Percentiles rank a stretch among this genome's conserved stretches.
phyloP scores from a whole-genome alignment of 2,888 invertebrate genomes.

The Melanostoma mellinum region DNA sequence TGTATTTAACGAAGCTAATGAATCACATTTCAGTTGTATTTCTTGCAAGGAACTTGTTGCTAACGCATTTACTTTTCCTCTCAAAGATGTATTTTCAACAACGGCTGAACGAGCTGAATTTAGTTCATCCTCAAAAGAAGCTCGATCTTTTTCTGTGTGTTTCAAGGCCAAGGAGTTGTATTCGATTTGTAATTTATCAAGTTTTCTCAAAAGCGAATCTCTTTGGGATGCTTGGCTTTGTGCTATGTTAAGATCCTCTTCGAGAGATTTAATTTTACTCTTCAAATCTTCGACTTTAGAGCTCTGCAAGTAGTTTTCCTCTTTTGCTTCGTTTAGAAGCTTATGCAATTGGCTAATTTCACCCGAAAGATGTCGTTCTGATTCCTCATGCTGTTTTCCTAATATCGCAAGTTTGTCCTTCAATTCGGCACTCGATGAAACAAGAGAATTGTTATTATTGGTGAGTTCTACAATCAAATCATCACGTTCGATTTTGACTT shows the following conservation, averaged over 20 bases:
- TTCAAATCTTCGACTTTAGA: conserved; percentile 49
- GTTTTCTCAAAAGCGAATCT: conserved; percentile 44
- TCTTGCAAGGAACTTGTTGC: conserved; percentile 73
- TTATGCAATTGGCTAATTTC: conserved; percentile 39
- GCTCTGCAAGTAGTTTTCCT: background rate
- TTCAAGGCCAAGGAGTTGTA: conserved; percentile 23
- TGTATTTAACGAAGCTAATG: conserved; percentile 61
- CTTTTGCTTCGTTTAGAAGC: conserved; percentile 16
- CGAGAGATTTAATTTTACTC: conserved; percentile 38
- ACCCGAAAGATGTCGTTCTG: conserved; percentile 44
- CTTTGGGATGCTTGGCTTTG: conserved; percentile 15
- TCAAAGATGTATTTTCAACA: conserved; percentile 62
- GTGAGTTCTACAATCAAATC: conserved; percentile 56
- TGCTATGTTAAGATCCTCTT: conserved; percentile 15
- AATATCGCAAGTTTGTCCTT: conserved; percentile 59
- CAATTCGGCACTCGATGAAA: conserved; percentile 31
- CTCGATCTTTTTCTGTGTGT: conserved; percentile 21
- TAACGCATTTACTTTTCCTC: conserved; percentile 73
- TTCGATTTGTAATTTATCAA: conserved; percentile 38
- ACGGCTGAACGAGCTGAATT: conserved; percentile 44
- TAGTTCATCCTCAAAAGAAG: conserved; percentile 54
- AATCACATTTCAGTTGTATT: conserved; percentile 73
- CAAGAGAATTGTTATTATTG: conserved; percentile 59
- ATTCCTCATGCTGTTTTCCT: conserved; percentile 56
- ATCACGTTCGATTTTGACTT: conserved; percentile 58